Evolutionary conservation across 1,140 invertebrate species (phyloP), one percentile per base, ranked within the genome.

Genomic region (Heliconius melpomene): DNA sequence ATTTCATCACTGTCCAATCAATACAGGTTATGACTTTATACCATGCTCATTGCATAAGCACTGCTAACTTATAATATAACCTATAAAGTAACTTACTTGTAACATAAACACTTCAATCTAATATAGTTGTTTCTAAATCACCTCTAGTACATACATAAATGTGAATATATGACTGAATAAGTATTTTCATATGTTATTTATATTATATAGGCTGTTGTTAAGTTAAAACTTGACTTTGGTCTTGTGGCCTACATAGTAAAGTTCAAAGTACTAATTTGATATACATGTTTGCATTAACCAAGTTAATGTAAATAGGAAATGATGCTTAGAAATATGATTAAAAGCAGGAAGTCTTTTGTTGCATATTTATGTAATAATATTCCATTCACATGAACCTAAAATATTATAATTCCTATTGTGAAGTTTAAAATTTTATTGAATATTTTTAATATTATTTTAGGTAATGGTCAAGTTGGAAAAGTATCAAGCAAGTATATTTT

Each of bases 21-120:
- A 77, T 77, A 72, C 32, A 38, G 70, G n/a, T 52, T 72, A 72
- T 72, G 40, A 54, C 13, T 72, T 6, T 50, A 72, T 77, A 18
- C 23, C 70, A 54, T 54, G 29, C 66, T 77, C 70, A 77, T 77
- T 77, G 76, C 76, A 77, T 77, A 77, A 77, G 76, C 70, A 40
- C 40, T 77, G 46, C 32, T 72, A 72, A 70, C 75, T 52, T 40
- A 77, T 46, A 72, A 52, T 40, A 77, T 77, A 77, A 77, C 76
- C 76, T 77, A 72, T n/a, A 77, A 77, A 77, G 26, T 26, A 52
- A 72, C 71, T 72, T 72, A 32, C 71, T 72, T 40, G 36, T 72
- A 20, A n/a, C 20, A 40, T 72, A 71, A 71, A 71, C 70, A 72
- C 71, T 66, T 9, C 5, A 5, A 29, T 3, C 26, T 29, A 29